These are phyloP conservation scores for Eurypyga helias DNA, from an alignment of 2,113 vertebrate species.

Conservation along the genomic window DNA sequence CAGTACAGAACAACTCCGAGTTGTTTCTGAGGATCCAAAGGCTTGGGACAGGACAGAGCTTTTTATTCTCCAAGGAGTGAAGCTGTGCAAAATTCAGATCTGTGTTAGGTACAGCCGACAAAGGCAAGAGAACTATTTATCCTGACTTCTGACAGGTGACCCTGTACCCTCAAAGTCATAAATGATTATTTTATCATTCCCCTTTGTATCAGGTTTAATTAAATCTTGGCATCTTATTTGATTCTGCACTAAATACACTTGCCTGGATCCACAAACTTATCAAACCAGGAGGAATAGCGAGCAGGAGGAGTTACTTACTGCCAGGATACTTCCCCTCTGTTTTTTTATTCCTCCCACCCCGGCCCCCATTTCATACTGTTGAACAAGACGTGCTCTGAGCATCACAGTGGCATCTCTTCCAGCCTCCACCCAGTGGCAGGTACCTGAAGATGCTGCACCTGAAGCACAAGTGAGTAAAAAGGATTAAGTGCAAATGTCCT, in stretches of 20 bases:
- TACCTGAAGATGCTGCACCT: neutral
- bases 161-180: neutral
- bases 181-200: neutral
- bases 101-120: neutral
- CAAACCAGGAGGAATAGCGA: neutral
- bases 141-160: neutral
- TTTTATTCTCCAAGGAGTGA: neutral
- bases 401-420: rapidly evolving
- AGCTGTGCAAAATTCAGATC: neutral
- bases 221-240: neutral
- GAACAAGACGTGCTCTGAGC: neutral
- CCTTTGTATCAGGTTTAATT: neutral
- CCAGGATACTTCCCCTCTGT: neutral
- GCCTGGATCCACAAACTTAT: neutral
- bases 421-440: neutral
- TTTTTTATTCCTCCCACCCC: neutral
- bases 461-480: neutral
- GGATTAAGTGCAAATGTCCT: neutral
- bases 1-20: neutral
- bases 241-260: neutral
- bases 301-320: neutral
- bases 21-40: neutral
- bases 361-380: neutral
- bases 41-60: neutral
- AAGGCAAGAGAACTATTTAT: neutral